A percentile compares a stretch with the other conserved stretches of the same genome.
Evolutionary conservation across 2,113 vertebrate species (phyloP).

Genomic region (Alexandromys fortis): DNA sequence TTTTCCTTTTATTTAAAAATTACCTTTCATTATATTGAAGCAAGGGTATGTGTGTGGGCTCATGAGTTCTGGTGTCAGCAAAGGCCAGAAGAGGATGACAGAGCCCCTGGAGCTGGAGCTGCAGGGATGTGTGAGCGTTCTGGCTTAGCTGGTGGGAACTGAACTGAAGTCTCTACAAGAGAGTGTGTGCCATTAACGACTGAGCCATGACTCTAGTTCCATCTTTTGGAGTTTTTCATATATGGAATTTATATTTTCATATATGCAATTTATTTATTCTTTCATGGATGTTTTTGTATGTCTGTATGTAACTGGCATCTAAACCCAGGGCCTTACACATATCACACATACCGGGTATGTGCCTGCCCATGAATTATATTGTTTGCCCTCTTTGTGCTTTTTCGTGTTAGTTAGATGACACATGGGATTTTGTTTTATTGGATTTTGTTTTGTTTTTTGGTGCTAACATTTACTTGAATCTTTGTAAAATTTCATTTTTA

Average conservation of each 20-base stretch:
- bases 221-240: not conserved
- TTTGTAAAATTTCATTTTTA: not conserved
- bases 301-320: not conserved
- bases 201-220: not conserved
- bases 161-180: not conserved
- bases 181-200: accelerated
- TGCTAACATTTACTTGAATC: not conserved
- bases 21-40: not conserved
- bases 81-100: too few relatives aligned
- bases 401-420: not conserved
- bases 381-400: not conserved
- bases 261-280: not conserved
- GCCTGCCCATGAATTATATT: not conserved
- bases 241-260: not conserved
- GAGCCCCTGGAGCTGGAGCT: not conserved
- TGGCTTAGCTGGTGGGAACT: too few relatives aligned
- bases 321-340: not conserved
- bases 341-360: not conserved
- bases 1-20: not conserved
- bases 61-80: not conserved
- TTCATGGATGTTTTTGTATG: not conserved
- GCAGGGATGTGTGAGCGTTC: not conserved
- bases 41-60: not conserved
- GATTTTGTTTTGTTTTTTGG: not conserved
- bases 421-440: not conserved